phyloP scores from a whole-genome alignment of 2,113 vertebrate species.

The Ictalurus punctatus region DNA sequence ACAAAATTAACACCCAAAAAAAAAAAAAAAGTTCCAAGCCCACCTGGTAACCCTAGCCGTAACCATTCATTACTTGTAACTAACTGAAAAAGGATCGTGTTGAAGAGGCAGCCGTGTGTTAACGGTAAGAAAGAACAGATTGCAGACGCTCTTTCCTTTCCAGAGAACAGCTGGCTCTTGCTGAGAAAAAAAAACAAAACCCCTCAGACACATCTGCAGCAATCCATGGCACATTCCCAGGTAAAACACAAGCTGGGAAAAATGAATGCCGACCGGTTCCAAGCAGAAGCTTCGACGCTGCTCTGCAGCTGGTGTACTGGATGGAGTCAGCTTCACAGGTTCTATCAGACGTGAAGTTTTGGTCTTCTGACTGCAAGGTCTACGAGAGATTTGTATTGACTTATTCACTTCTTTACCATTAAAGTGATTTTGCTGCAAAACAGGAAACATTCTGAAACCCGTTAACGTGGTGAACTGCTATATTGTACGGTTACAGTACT shows the following conservation, averaged over 20 bases:
- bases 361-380: not conserved
- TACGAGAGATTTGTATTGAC: not conserved
- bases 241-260: slow-evolving; percentile 43
- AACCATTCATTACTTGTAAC: slow-evolving; percentile 15
- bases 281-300: slow-evolving; percentile 35
- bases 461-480: not conserved
- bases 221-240: slow-evolving; percentile 34
- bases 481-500: not conserved
- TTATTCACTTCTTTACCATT: not conserved
- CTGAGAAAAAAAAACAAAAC: slow-evolving; percentile 18
- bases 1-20: not conserved
- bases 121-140: slow-evolving; percentile 20
- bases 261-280: slow-evolving; percentile 30
- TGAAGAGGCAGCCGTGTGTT: slow-evolving; percentile 32
- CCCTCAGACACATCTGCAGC: slow-evolving; percentile 45
- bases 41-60: slow-evolving; percentile 8
- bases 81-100: not conserved
- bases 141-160: slow-evolving; percentile 35
- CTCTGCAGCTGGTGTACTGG: slow-evolving; percentile 36
- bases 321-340: slow-evolving; percentile 23
- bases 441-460: not conserved
- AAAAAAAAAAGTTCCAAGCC: not conserved
- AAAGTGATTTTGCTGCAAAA: not conserved
- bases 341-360: not conserved
- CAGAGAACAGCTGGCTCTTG: slow-evolving; percentile 55